phyloP scores from a whole-genome alignment of 2,888 invertebrate species.

The Pantelozetes paolii region DNA sequence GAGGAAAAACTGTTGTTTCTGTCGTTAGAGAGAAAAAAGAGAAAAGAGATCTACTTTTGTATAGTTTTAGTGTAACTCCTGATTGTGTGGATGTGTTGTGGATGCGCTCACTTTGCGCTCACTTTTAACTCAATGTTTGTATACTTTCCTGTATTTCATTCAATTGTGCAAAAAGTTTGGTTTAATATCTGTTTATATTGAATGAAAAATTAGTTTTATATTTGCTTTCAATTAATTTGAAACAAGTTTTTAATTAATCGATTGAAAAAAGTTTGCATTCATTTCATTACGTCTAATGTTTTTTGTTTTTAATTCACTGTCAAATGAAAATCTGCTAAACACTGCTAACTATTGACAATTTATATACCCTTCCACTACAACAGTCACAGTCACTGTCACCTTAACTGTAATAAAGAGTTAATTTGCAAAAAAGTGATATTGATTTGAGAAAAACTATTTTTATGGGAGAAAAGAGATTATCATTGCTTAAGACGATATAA shows the following conservation, averaged over 20 bases:
- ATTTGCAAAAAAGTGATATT: conserved; percentile 18
- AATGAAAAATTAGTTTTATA: not conserved
- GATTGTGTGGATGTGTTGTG: no score
- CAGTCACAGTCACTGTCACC: not conserved
- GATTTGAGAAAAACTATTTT: not conserved
- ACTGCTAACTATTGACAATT: conserved; percentile 31
- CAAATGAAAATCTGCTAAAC: conserved; percentile 29
- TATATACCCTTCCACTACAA: not conserved
- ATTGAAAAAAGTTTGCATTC: not conserved
- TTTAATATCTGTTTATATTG: not conserved
- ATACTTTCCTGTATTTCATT: not conserved
- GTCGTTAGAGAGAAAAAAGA: conserved; percentile 1
- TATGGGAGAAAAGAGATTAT: conserved; percentile 36
- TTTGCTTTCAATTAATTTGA: not conserved
- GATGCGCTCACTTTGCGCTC: conserved; percentile 19
- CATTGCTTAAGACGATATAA: conserved; percentile 13
- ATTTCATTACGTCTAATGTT: not conserved
- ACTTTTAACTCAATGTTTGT: conserved; percentile 26
- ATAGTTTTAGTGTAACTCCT: conserved; percentile 10
- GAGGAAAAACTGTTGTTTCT: not conserved
- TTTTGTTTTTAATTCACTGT: conserved; percentile 10
- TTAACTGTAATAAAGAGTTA: conserved; percentile 10
- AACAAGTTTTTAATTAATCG: not conserved
- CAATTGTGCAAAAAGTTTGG: not conserved
- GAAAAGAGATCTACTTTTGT: conserved; percentile 23